Conservation (phyloP, 2,113 vertebrate genomes). For the Heterochromis multidens region DNA sequence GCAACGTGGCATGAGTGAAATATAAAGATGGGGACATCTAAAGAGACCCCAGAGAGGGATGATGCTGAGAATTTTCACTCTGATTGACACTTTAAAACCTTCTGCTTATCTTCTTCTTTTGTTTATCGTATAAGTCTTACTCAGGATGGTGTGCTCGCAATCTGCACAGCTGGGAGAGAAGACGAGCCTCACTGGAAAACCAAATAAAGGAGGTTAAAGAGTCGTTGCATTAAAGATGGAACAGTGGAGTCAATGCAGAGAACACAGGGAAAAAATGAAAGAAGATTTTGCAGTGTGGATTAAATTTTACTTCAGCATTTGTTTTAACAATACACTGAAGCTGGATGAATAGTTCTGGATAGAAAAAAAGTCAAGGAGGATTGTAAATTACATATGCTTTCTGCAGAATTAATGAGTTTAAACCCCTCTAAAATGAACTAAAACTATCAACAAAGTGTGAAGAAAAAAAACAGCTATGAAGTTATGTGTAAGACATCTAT, state of each 20-base stretch:
- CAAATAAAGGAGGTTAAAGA: not conserved
- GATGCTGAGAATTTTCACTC: not conserved
- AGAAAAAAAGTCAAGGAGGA: not conserved
- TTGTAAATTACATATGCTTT: not conserved
- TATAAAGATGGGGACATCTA: constrained; percentile 22
- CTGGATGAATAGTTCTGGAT: not conserved
- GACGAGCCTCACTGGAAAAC: not conserved
- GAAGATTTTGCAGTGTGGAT: not conserved
- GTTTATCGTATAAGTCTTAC: not conserved
- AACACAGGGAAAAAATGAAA: not conserved
- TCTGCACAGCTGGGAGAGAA: not conserved
- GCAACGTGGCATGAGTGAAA: constrained; percentile 26
- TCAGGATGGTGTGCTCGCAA: not conserved
- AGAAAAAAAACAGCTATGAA: not conserved
- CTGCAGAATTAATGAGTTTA: not conserved
- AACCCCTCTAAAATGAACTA: not conserved
- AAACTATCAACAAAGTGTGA: not conserved
- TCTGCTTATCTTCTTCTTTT: constrained; percentile 11
- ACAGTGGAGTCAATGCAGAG: not conserved
- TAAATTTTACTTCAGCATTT: not conserved
- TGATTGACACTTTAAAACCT: constrained; percentile 10
- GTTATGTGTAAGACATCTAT: not conserved
- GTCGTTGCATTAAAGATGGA: not conserved
- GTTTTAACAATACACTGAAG: not conserved
- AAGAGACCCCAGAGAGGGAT: not conserved